Evolutionary conservation across 1,140 invertebrate species (phyloP), one percentile per base, ranked within the genome.

Genomic region (Hycleus phaleratus): DNA sequence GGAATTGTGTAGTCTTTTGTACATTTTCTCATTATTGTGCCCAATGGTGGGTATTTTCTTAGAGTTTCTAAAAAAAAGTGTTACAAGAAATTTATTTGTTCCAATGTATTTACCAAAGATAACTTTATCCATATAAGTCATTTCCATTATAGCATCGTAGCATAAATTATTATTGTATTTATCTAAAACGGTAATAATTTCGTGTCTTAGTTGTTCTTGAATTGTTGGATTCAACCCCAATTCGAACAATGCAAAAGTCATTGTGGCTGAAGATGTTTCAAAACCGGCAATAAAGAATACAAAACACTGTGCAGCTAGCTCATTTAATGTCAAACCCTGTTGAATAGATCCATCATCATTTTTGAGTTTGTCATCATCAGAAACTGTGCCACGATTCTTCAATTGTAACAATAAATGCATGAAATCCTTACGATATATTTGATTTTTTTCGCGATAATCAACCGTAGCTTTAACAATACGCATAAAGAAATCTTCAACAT

Each of bases 71-170:
- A 4, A 71, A 71, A 46, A 45, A 38, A 18, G 18, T 26, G 10
- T 39, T 7, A 46, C 6, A 12, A 55, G 48, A 10, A 7, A 52
- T 12, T 42, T 38, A 42, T 18, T 18, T 4, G 42, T 26, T 9
- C 42, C 3, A 39, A 2, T 7, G 10, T 8, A 54, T 25, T 69
- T 60, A 68, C 85, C 84, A 48, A 73, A 70, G 46, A 67, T 46
- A 46, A 61, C 59, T 46, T 61, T 48, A 2, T 66, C 57, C 49
- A 63, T 58, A 57, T 66, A 81, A 0, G 70, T 74, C 73, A 86
- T 76, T n/a, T 80, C 76, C 25, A 74, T 69, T 1, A 85, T 55
- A 24, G 75, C 73, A 6, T 84, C 81, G 59, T 81, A 84, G 38
- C 72, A 79, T 0, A 83, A 59, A 56, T 77, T 65, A 4, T 76